phyloP scores from a whole-genome alignment of 2,797 vertebrate genomes.

The Momotus momota region DNA sequence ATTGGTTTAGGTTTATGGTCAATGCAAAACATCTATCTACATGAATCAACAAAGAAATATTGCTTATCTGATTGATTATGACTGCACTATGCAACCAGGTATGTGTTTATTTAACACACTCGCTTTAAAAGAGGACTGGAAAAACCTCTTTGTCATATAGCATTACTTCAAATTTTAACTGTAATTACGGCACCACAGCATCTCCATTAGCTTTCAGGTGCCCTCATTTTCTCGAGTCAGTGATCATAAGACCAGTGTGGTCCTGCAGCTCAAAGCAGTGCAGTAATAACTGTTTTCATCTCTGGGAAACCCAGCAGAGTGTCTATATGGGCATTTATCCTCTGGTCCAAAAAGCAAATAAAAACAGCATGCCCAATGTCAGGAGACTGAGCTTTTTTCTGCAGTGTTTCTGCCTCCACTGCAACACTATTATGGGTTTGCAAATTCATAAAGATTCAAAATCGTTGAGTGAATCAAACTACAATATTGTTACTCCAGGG shows the following conservation, averaged over 20 bases:
- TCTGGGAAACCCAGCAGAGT: background rate
- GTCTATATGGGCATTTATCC: background rate
- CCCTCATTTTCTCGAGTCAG: conserved; percentile 12
- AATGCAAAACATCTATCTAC: conserved; percentile 76
- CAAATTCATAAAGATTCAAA: background rate
- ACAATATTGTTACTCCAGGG: background rate
- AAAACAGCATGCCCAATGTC: background rate
- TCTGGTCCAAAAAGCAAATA: background rate
- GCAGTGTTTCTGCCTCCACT: background rate
- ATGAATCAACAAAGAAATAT: conserved; percentile 55
- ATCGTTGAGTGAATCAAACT: background rate
- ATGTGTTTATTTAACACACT: conserved; percentile 15
- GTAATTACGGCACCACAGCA: background rate
- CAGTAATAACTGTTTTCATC: background rate
- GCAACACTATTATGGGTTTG: background rate
- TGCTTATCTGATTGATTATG: conserved; percentile 67
- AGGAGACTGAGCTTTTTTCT: background rate
- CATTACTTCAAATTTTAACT: background rate
- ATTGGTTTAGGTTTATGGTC: conserved; percentile 76
- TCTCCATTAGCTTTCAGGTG: conserved; percentile 4
- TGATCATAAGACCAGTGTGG: background rate
- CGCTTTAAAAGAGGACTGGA: background rate
- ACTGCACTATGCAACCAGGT: conserved; percentile 77
- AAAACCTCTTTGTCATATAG: background rate
- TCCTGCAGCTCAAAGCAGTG: background rate